Evolutionary conservation across 2,113 vertebrate genomes (phyloP).

Genomic region (Anoura caudifer): DNA sequence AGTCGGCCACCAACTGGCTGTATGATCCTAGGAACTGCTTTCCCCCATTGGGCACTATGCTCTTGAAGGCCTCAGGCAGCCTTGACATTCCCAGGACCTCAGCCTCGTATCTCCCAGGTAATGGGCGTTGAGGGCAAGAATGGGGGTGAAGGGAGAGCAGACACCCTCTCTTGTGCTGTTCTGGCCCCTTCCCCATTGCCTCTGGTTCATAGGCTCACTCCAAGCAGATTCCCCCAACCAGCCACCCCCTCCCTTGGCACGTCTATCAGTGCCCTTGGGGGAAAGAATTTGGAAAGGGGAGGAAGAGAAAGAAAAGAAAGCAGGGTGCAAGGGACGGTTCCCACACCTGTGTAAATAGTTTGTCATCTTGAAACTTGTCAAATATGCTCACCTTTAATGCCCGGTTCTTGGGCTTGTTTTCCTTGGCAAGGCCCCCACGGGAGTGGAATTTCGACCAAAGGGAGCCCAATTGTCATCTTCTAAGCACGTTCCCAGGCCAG

Average conservation of each 20-base stretch:
- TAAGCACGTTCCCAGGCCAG: conserved; percentile 43
- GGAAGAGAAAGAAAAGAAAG: conserved; percentile 43
- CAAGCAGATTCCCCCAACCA: conserved; percentile 2
- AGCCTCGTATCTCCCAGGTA: neutral
- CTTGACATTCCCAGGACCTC: neutral
- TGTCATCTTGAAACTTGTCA: conserved; percentile 69
- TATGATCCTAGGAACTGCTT: neutral
- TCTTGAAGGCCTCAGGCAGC: neutral
- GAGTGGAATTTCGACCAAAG: conserved; percentile 68
- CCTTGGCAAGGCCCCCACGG: conserved; percentile 64
- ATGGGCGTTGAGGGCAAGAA: neutral
- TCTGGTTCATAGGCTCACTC: conserved; percentile 8
- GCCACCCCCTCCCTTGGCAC: conserved; percentile 43
- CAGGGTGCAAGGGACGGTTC: conserved; percentile 21
- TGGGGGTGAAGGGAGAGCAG: neutral
- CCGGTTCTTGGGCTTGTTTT: conserved; percentile 74
- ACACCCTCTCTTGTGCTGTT: neutral
- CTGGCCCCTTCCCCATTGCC: neutral
- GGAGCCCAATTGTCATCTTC: conserved; percentile 56
- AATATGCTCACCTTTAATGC: conserved; percentile 68
- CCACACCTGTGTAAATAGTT: conserved; percentile 80
- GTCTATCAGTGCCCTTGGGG: conserved; percentile 71
- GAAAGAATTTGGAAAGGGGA: conserved; percentile 65
- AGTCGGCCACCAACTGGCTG: neutral
- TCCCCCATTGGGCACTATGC: neutral